phyloP scores from a whole-genome alignment of 2,888 invertebrate genomes.

The Phengaris arion region DNA sequence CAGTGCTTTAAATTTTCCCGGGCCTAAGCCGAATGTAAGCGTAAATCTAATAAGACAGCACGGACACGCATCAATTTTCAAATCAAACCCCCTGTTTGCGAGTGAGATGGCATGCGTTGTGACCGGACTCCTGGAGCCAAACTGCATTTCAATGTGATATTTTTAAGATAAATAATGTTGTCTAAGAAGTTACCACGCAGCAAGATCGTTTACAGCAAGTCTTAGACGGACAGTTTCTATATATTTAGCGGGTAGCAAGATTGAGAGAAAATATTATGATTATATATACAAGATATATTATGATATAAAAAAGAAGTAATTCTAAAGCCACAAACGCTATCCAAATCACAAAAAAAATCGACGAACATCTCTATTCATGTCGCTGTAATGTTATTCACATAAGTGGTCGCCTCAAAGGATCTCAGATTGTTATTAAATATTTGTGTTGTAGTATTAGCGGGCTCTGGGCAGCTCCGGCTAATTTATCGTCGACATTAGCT shows the following conservation, averaged over 20 bases:
- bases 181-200: no score
- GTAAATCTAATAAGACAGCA: no score
- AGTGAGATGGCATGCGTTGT: no score
- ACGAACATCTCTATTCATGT: slow-evolving; percentile 43
- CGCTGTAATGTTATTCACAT: slow-evolving; percentile 61
- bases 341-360: background rate
- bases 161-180: background rate
- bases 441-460: slow-evolving; percentile 76
- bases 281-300: background rate
- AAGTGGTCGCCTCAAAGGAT: slow-evolving; percentile 74
- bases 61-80: no score
- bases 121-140: no score
- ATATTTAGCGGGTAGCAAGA: no score
- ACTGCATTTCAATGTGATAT: background rate
- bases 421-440: slow-evolving; percentile 79
- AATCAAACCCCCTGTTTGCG: no score
- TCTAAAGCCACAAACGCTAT: background rate
- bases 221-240: no score
- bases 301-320: background rate
- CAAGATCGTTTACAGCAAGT: no score
- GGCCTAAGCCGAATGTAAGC: no score
- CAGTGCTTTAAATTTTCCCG: no score
- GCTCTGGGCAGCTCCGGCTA: slow-evolving; percentile 61
- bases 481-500: slow-evolving; percentile 59
- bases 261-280: no score